These are phyloP conservation scores for Pinna nobilis DNA, from an alignment of 1,140 invertebrate species.

Conservation along the genomic window DNA sequence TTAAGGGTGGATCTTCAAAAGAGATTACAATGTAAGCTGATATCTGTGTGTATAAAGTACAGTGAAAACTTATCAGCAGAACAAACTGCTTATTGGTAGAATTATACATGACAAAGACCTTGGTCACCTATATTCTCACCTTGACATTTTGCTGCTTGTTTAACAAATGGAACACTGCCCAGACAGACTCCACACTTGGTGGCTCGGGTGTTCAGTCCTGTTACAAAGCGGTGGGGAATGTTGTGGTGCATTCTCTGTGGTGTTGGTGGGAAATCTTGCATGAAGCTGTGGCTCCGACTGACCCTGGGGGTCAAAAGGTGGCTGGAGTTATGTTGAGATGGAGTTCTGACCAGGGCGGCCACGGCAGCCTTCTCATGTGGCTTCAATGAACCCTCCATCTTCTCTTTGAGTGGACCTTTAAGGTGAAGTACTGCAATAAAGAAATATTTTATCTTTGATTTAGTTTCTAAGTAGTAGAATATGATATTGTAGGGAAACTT, in stretches of 20 bases:
- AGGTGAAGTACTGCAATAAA: conserved; percentile 54
- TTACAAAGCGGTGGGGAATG: conserved; percentile 79
- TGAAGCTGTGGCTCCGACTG: conserved; percentile 17
- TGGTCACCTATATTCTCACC: too few species aligned
- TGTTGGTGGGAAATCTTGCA: conserved; percentile 46
- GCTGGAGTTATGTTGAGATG: conserved; percentile 44
- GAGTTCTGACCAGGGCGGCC: conserved; percentile 71
- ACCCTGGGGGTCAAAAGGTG: conserved; percentile 20
- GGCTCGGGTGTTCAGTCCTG: conserved; percentile 77
- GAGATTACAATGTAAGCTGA: too few species aligned
- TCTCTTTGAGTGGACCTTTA: conserved; percentile 56
- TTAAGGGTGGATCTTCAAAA: too few species aligned
- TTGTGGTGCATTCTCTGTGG: conserved; percentile 82
- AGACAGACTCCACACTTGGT: conserved; percentile 81
- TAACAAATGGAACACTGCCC: conserved; percentile 80
- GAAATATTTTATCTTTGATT: background rate
- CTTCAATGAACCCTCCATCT: conserved; percentile 40
- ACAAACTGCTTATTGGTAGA: too few species aligned
- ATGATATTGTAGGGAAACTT: too few species aligned
- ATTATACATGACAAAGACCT: too few species aligned
- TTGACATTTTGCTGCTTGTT: conserved; percentile 80
- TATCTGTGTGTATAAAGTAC: too few species aligned
- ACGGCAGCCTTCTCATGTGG: conserved; percentile 73
- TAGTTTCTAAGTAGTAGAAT: too few species aligned
- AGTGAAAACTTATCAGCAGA: too few species aligned